Evolutionary conservation across 2,113 vertebrate species (phyloP).

Genomic region (Dicerorhinus sumatrensis): DNA sequence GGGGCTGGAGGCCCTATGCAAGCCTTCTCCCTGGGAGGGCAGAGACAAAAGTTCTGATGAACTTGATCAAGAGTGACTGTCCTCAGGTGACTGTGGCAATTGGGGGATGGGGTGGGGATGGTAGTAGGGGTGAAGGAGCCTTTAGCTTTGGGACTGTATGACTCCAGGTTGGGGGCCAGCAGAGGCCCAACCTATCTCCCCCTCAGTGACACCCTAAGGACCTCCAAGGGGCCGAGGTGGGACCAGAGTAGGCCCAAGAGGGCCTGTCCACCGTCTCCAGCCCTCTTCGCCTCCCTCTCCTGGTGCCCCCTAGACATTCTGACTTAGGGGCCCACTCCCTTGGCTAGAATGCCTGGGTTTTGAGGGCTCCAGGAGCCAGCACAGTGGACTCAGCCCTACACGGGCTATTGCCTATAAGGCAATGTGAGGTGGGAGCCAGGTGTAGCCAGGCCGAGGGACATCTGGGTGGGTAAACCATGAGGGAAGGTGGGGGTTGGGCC

Average conservation of each 20-base stretch:
- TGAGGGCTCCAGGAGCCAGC: not conserved
- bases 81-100: not conserved
- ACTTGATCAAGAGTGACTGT: not conserved
- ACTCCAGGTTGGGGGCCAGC: not conserved
- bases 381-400: not conserved
- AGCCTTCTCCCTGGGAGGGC: not conserved
- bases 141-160: not conserved
- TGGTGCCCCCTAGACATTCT: not conserved
- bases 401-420: not conserved
- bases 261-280: not conserved
- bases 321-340: not conserved
- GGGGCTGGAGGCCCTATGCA: not conserved
- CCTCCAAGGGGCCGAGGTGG: not conserved
- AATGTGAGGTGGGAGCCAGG: not conserved
- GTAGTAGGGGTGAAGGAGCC: not conserved
- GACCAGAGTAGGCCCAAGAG: not conserved
- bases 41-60: constrained; percentile 11
- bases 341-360: not conserved
- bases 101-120: not conserved
- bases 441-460: not conserved
- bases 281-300: not conserved
- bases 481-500: not conserved
- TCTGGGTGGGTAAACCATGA: not conserved
- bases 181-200: not conserved
- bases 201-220: not conserved